Base-by-base conservation (phyloP, 2,113 vertebrate genomes). In the Phylloscopus trochiloides region DNA sequence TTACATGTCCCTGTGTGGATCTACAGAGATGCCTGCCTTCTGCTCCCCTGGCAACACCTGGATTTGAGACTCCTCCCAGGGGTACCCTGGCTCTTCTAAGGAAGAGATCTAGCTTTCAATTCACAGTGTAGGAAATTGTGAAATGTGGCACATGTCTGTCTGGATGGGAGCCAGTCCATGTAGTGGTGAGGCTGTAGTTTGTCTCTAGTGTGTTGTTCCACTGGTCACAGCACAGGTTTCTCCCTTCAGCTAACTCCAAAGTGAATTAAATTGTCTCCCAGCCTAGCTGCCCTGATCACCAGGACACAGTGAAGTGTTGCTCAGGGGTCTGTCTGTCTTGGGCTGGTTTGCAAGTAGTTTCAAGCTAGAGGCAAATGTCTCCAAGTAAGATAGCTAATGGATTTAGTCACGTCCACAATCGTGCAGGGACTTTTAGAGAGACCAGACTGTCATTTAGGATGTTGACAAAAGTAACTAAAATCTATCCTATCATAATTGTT, bases 1-100 rank as follows among this genome's bases (percentile, higher is more conserved):
- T 18, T 0, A 3, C 3, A 3, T 50, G 38, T 75, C 14, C 29
- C 1, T 1, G 3, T 48, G n/a, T 0, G 0, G 4, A 45, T 32
- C 55, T 78, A 9, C n/a, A 52, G 59, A 66, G 12, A 10, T 61
- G 48, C 12, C 52, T 73, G 63, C 8, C 48, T 63, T 24, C 32
- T 0, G 2, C 48, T 80, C 18, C 31, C 20, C 57, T 84, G 57
- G 42, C 42, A 48, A 13, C 2, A 2, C n/a, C 9, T 0, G 1
- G 36, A 26, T 48, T 63, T 87, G 78, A 77, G 43, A 18, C 1
- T 0, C 12, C 34, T 68, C 38, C 34, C 2, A 7, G 58, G 34
- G 9, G 26, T 72, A 54, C 19, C 34, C 22, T 50, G 50, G 12
- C 4, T 73, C n/a, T 48, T 66, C 67, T 50, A 32, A 67, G 36